phyloP scores from a whole-genome alignment of 30 jellyfish, hydroid and myxozoan genomes.

The Turritopsis rubra region DNA sequence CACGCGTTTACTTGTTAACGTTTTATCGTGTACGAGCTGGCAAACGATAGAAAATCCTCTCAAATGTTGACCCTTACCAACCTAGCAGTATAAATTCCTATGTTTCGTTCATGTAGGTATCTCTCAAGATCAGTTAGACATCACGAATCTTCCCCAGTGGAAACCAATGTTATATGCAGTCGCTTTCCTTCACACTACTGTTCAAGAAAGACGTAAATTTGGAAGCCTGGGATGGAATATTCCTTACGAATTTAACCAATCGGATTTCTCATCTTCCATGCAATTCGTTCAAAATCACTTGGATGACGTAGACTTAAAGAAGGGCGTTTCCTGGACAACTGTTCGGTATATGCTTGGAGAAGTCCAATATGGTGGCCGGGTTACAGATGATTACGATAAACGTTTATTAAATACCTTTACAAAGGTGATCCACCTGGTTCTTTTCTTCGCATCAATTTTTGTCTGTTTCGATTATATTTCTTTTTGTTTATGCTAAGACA shows the following conservation, averaged over 20 bases:
- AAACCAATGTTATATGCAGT: conserved; percentile 81
- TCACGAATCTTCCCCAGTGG: conserved; percentile 70
- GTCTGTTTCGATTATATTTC: no score
- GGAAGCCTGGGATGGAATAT: conserved; percentile 95
- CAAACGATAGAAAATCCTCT: no score
- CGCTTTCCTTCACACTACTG: conserved; percentile 81
- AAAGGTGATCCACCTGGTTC: background rate
- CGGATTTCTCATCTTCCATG: conserved; percentile 76
- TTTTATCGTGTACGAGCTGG: no score
- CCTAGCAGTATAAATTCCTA: no score
- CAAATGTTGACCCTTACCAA: no score
- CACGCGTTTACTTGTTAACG: no score
- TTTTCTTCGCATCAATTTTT: no score
- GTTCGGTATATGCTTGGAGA: conserved; percentile 88
- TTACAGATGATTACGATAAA: conserved; percentile 75
- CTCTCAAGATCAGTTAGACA: conserved; percentile 64
- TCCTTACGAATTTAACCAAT: conserved; percentile 80
- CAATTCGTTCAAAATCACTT: conserved; percentile 82
- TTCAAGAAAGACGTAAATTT: conserved; percentile 80
- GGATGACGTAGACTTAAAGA: conserved; percentile 69
- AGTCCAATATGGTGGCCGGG: conserved; percentile 89
- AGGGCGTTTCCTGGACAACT: conserved; percentile 92
- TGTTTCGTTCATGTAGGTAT: background rate
- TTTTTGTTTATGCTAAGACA: no score
- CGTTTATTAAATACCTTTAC: conserved; percentile 67